Evolutionary conservation across 2,113 vertebrate species (phyloP).

Genomic region (Beaufortia kweichowensis): DNA sequence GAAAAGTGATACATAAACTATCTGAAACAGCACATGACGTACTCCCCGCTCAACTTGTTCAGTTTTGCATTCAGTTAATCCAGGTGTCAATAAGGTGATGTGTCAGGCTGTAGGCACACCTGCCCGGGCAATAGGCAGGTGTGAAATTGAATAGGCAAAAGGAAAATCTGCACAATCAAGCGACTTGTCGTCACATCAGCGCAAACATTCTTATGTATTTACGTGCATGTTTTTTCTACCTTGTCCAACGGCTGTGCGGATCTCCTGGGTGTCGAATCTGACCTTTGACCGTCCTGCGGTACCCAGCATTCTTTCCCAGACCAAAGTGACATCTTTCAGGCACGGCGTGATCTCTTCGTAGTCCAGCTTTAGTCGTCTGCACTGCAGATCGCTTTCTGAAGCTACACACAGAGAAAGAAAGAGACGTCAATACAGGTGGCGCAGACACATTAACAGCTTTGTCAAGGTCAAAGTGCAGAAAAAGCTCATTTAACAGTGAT

Average conservation of each 20-base stretch:
- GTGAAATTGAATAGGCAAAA: background rate
- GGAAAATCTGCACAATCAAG: background rate
- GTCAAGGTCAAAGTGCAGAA: too few relatives aligned
- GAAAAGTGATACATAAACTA: background rate
- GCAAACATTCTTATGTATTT: conserved; percentile 5
- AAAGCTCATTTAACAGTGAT: background rate
- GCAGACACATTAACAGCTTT: background rate
- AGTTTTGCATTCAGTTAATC: background rate
- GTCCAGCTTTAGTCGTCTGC: conserved; percentile 91
- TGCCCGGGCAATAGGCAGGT: too few relatives aligned
- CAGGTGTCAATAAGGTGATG: background rate
- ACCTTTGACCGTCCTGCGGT: conserved; percentile 84
- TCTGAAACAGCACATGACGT: background rate
- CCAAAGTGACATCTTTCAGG: conserved; percentile 90
- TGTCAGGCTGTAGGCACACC: too few relatives aligned
- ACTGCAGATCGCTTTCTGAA: conserved; percentile 90
- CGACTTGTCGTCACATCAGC: background rate
- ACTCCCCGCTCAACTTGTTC: background rate
- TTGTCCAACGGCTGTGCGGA: conserved; percentile 87
- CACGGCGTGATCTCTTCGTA: conserved; percentile 97
- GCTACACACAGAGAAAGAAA: conserved; percentile 67
- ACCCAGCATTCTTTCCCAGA: conserved; percentile 95
- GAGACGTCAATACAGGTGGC: background rate
- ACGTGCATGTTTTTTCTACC: conserved; percentile 70
- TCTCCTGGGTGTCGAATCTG: conserved; percentile 87